phyloP scores from a whole-genome alignment of 1,140 invertebrate genomes.

The Dufourea novaeangliae region DNA sequence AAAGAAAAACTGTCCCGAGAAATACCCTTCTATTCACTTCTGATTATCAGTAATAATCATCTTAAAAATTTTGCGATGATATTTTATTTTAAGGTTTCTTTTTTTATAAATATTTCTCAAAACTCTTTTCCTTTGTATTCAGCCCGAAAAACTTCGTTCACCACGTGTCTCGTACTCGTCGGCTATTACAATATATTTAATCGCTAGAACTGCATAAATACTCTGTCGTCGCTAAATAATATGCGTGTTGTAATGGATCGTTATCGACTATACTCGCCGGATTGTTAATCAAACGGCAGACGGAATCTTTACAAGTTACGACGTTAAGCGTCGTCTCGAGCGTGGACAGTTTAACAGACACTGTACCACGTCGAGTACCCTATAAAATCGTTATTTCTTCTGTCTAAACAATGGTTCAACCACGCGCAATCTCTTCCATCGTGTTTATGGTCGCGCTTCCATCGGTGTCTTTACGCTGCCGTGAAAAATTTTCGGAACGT shows the following conservation, averaged over 20 bases:
- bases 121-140: background rate
- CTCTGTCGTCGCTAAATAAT: slow-evolving; percentile 40
- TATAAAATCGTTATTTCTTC: slow-evolving; percentile 24
- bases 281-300: slow-evolving; percentile 28
- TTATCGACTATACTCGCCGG: slow-evolving; percentile 7
- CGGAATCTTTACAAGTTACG: slow-evolving; percentile 46
- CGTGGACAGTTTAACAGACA: slow-evolving; percentile 18
- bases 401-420: too few species aligned
- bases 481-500: slow-evolving; percentile 10
- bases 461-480: too few species aligned
- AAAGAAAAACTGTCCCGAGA: background rate
- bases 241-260: slow-evolving; percentile 33
- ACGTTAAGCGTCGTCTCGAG: slow-evolving; percentile 15
- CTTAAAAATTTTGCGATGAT: too few species aligned
- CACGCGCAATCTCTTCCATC: background rate
- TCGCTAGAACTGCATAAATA: slow-evolving; percentile 53
- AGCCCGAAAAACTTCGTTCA: background rate
- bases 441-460: background rate
- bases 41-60: too few species aligned
- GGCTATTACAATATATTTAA: slow-evolving; percentile 29
- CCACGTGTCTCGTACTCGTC: slow-evolving; percentile 7
- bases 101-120: too few species aligned
- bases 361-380: background rate
- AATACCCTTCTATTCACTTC: background rate
- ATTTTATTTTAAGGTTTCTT: too few species aligned